Percentiles rank a stretch among this genome's conserved stretches.
Conservation (phyloP, 2,113 vertebrate species). For the Connochaetes taurinus region DNA sequence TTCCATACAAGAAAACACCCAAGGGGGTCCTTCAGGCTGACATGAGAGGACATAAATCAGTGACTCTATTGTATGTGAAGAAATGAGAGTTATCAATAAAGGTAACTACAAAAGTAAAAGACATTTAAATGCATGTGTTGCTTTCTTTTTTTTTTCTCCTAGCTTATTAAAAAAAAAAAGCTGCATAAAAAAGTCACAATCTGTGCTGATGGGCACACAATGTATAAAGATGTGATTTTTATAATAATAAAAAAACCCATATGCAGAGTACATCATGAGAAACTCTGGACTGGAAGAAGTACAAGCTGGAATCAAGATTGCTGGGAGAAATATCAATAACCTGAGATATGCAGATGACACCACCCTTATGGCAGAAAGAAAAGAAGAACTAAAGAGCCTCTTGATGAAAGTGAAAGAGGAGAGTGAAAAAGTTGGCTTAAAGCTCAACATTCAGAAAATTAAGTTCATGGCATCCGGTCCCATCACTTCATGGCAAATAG, state of each 20-base stretch:
- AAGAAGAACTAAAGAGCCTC: neutral
- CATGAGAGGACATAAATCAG: neutral
- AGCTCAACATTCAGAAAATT: neutral
- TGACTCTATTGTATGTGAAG: neutral
- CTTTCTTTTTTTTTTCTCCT: too few species aligned
- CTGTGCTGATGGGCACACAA: neutral
- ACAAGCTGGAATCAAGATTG: neutral
- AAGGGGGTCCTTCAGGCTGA: neutral
- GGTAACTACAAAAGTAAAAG: neutral
- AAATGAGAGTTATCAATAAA: neutral
- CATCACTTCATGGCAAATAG: neutral
- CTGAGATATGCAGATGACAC: neutral
- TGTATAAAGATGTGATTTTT: neutral
- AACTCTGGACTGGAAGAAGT: neutral
- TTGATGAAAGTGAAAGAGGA: neutral
- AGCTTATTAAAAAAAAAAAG: neutral
- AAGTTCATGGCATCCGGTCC: neutral
- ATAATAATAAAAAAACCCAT: neutral
- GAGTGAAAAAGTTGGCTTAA: neutral
- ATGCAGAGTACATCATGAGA: neutral
- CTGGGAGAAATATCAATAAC: neutral
- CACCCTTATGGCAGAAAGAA: neutral
- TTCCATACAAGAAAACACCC: neutral
- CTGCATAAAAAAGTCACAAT: neutral
- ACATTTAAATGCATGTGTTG: neutral